A percentile compares a stretch with the other conserved stretches of the same genome.
Evolutionary conservation across 2,888 invertebrate species (phyloP).

Genomic region (Tortricodes alternella): DNA sequence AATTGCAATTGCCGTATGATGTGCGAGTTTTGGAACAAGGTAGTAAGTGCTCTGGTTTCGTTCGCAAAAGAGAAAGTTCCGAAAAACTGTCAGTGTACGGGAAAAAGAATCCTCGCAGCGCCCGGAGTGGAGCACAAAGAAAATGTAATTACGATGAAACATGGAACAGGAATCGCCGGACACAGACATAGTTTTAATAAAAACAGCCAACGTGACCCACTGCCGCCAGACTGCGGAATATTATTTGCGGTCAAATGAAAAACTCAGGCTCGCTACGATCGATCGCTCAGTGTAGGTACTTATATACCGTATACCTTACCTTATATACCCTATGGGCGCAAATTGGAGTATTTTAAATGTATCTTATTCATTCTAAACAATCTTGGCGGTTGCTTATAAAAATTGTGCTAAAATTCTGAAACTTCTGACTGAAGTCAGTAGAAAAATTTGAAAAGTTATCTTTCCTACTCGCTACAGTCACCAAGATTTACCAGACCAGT

Average conservation of each 20-base stretch:
- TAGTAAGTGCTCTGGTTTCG: background rate
- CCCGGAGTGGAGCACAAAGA: slow-evolving; percentile 41
- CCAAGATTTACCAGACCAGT: background rate
- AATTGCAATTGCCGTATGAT: background rate
- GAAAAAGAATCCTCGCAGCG: slow-evolving; percentile 15
- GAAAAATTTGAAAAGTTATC: too few species aligned
- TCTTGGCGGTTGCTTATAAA: too few species aligned
- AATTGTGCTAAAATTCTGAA: too few species aligned
- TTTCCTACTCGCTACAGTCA: too few species aligned
- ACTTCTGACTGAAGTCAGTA: too few species aligned
- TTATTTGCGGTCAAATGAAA: slow-evolving; percentile 24
- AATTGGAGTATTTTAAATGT: too few species aligned
- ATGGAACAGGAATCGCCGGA: slow-evolving; percentile 36
- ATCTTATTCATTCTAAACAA: too few species aligned
- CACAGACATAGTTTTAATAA: slow-evolving; percentile 44
- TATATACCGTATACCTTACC: too few species aligned
- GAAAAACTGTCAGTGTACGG: slow-evolving; percentile 22
- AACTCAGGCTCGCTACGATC: slow-evolving; percentile 13
- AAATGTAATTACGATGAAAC: slow-evolving; percentile 52
- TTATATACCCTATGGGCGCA: too few species aligned
- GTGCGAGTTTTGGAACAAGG: background rate
- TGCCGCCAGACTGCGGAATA: slow-evolving; percentile 1
- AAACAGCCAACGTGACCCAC: slow-evolving; percentile 31
- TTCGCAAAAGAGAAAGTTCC: background rate
- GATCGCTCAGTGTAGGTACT: too few species aligned